A percentile compares a stretch with the other conserved stretches of the same genome.
phyloP scores from a whole-genome alignment of 2,888 invertebrate genomes.

The Blera fallax region DNA sequence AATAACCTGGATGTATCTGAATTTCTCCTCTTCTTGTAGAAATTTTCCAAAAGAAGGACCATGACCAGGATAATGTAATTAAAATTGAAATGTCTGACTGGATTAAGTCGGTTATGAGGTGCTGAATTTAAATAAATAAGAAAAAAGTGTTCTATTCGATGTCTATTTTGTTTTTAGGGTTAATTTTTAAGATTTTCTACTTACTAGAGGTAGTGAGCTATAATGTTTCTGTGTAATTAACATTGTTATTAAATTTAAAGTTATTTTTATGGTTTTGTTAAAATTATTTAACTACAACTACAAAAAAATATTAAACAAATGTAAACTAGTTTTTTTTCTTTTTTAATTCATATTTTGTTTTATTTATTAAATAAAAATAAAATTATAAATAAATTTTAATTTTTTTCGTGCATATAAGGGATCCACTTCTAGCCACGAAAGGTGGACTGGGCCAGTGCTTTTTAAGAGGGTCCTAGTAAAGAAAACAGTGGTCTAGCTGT shows the following conservation, averaged over 20 bases:
- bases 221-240: conserved; percentile 58
- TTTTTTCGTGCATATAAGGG: background rate
- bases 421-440: no score
- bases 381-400: background rate
- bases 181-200: conserved; percentile 17
- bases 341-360: conserved; percentile 37
- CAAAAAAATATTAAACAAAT: background rate
- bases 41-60: conserved; percentile 90
- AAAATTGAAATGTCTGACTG: conserved; percentile 90
- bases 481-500: no score
- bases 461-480: no score
- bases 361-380: conserved; percentile 53
- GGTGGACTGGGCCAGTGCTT: no score
- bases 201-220: conserved; percentile 10
- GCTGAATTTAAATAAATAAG: conserved; percentile 67
- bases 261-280: conserved; percentile 45
- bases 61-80: conserved; percentile 90
- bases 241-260: conserved; percentile 53
- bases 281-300: conserved; percentile 25
- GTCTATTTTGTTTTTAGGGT: conserved; percentile 37
- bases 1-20: background rate
- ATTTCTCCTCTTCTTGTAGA: conserved; percentile 81
- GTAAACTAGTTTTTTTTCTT: conserved; percentile 17
- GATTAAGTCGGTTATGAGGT: conserved; percentile 81
- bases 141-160: conserved; percentile 25